These are phyloP conservation scores for Varecia variegata DNA, from an alignment of 2,797 vertebrate species.

Conservation along the genomic window DNA sequence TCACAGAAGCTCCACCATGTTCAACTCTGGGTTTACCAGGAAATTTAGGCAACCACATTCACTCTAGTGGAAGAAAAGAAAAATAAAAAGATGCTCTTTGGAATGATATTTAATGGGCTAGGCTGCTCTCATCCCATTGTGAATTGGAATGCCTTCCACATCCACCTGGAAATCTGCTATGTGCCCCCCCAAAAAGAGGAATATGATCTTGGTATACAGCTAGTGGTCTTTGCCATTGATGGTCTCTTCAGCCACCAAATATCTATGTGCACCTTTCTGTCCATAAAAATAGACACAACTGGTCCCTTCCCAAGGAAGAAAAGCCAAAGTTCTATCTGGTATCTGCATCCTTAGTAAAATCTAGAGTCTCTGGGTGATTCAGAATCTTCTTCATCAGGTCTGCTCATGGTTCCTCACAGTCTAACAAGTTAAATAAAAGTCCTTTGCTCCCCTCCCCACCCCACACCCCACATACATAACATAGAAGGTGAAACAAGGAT, in stretches of 20 bases:
- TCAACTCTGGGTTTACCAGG: not conserved
- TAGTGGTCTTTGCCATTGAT: not conserved
- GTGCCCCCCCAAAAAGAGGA: not conserved
- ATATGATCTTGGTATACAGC: not conserved
- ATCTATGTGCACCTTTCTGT: not conserved
- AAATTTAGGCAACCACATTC: not conserved
- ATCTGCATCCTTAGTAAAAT: not conserved
- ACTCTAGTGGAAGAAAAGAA: not conserved
- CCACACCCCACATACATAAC: not conserved
- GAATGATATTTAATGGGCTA: not conserved
- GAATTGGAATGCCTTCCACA: not conserved
- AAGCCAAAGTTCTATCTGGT: not conserved
- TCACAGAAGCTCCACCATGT: not conserved
- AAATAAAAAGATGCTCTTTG: not conserved
- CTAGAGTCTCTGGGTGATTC: not conserved
- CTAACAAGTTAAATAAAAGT: not conserved
- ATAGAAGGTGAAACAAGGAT: not conserved
- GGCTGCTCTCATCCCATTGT: not conserved
- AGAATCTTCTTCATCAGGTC: not conserved
- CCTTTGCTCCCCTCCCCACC: not conserved
- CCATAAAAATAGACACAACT: not conserved
- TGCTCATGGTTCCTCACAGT: not conserved
- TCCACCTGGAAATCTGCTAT: not conserved
- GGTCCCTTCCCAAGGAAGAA: not conserved
- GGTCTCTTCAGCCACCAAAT: not conserved